Base-by-base conservation (phyloP, 2,797 vertebrate species). In the Gadopsis bispinosus region DNA sequence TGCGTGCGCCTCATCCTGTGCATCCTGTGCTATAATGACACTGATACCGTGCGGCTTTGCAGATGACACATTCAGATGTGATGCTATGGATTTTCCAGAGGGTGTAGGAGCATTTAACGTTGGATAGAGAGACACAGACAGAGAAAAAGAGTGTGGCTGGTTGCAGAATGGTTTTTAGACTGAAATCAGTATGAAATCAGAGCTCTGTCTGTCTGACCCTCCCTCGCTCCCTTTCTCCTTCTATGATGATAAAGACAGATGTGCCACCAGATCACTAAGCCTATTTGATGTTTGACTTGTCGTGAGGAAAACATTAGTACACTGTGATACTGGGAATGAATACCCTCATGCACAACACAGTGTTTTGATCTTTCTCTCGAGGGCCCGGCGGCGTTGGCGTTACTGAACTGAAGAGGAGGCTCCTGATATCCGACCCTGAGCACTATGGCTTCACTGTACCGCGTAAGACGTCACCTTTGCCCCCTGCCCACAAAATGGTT, bases 381-480 rank as follows among this genome's bases (percentile, higher is more conserved):
- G 94, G 95, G 71, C 94, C 95, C 35, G 85, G 84, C 35, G 92
- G 94, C 43, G 95, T 95, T 68, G 94, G 95, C 73, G 85, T 95
- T 6, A 94, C 76, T 22, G 93, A 95, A 69, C 83, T 95, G 81
- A 95, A 94, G 91, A 94, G 86, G 86, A 94, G 93, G 87, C 92
- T 95, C 53, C 85, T 95, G 81, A 87, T 95, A 79, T 95, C 93
- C 1, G 88, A 96, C 76, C 92, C 94, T 0, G 92, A 94, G 82
- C 85, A 20, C 83, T 95, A 91, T 55, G 84, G 91, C 47, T 86
- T 94, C 79, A 75, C 91, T 3, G 80, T 94, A 12, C 94, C 94
- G 19, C 37, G 94, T 95, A 88, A 95, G 94, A 59, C 48, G 66
- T 71, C 55, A 26, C 69, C 22, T 65, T 73, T 48, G 51, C 43